Conservation (phyloP, 2,888 invertebrate species). For the Plebejus argus region DNA sequence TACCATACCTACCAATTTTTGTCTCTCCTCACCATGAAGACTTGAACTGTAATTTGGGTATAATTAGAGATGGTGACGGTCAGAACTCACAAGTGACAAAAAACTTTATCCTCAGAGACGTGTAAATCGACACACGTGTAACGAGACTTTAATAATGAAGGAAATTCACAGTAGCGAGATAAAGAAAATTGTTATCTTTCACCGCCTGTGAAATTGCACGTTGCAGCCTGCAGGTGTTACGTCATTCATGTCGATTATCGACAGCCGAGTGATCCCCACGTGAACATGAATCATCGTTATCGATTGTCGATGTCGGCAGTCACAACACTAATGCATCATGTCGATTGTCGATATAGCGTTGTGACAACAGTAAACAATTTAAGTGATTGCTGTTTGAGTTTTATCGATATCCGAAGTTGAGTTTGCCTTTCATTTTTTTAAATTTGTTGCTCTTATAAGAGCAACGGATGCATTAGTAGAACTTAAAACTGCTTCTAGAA, state of each 20-base stretch:
- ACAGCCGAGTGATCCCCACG: neutral
- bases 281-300: neutral
- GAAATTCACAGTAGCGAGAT: neutral
- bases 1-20: no score
- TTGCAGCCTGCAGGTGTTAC: slow-evolving; percentile 1
- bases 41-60: no score
- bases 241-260: neutral
- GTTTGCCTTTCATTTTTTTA: no score
- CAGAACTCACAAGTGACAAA: no score
- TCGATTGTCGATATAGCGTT: neutral
- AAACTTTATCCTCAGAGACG: neutral
- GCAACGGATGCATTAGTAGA: no score
- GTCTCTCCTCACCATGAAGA: no score
- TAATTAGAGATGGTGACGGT: no score
- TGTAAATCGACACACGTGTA: neutral
- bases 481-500: no score
- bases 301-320: neutral
- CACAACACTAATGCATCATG: slow-evolving; percentile 9
- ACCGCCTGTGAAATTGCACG: neutral
- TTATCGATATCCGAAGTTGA: no score
- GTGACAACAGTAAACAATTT: no score
- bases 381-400: neutral
- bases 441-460: no score
- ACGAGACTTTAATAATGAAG: neutral
- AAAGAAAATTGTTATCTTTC: neutral